These are phyloP conservation scores for Anoura caudifer DNA, from an alignment of 2,113 vertebrate genomes.

Conservation along the genomic window DNA sequence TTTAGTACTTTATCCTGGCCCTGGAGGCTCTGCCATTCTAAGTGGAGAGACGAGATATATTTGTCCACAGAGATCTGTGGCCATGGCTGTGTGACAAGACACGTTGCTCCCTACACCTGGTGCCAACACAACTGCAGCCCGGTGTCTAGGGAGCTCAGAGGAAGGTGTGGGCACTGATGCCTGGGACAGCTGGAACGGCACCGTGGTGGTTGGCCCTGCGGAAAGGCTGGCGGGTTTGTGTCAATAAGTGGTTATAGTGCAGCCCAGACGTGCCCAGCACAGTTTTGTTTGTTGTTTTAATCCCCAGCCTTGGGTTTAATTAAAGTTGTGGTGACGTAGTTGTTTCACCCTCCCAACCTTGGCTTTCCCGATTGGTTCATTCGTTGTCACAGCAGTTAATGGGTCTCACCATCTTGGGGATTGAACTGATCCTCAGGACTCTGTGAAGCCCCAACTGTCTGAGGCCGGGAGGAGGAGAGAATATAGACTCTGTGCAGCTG, in stretches of 20 bases:
- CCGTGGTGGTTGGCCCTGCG: accelerated
- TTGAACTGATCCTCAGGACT: background rate
- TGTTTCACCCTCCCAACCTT: background rate
- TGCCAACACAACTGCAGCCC: accelerated
- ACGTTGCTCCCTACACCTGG: background rate
- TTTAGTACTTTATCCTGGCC: background rate
- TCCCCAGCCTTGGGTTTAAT: background rate
- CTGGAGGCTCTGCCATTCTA: background rate
- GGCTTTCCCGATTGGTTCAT: background rate
- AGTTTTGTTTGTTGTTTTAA: conserved; percentile 12
- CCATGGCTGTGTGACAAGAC: background rate
- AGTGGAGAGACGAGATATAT: background rate
- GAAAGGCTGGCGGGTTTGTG: background rate
- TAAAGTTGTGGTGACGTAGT: background rate
- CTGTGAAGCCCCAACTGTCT: background rate
- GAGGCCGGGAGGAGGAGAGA: background rate
- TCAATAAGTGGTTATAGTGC: background rate
- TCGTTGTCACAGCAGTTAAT: background rate
- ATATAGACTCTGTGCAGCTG: background rate
- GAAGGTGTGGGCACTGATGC: background rate
- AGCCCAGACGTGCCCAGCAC: background rate
- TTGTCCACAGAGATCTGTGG: background rate
- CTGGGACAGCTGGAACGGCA: background rate
- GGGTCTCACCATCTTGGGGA: background rate
- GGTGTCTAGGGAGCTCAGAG: background rate